Evolutionary conservation across 2,888 invertebrate species (phyloP), one percentile per base, ranked within the genome.

Genomic region (Conus canariensis): DNA sequence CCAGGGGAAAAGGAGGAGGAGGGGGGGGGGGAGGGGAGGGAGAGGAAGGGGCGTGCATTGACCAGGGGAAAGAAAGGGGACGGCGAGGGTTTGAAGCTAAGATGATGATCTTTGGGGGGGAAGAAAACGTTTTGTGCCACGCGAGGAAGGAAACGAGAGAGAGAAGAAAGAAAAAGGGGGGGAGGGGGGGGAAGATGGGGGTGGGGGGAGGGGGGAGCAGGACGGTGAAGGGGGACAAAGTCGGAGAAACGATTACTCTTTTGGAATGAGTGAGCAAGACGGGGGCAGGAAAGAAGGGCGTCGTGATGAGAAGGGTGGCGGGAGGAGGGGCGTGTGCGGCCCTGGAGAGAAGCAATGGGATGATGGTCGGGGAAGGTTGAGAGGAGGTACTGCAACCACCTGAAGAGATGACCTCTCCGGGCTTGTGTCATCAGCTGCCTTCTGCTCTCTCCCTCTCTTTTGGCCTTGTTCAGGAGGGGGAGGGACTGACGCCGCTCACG

Each of bases 371-470:
- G 3, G 58, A 83, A 16, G 80, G 19, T n/a, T 22, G 14, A 16
- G 59, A 45, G 59, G 56, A 59, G 59, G 59, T 12, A 89, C 60
- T 89, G 85, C 89, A 70, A 74, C 89, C 89, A 85, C 74, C 85
- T 89, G 85, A 89, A 74, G 74, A 85, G 64, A 56, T 89, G 85
- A 89, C 89, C 89, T 85, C 85, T 67, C 56, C n/a, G 12, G 67
- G 59, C 85, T 85, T 89, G 89, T 85, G 89, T 89, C 85, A 89
- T 89, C 85, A 83, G 89, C 88, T 87, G 87, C 87, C 74, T 87
- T 58, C 74, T 87, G 87, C 56, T 45, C 58, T 3, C 64, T 16
- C 64, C 64, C 16, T 64, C 64, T 64, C 64, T 16, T 14, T 22
- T 8, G 25, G 70, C 10, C 87, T 10, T 4, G 74, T 87, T 87